Evolutionary conservation across 2,113 vertebrate genomes (phyloP).

Genomic region (Hypanus sabinus): DNA sequence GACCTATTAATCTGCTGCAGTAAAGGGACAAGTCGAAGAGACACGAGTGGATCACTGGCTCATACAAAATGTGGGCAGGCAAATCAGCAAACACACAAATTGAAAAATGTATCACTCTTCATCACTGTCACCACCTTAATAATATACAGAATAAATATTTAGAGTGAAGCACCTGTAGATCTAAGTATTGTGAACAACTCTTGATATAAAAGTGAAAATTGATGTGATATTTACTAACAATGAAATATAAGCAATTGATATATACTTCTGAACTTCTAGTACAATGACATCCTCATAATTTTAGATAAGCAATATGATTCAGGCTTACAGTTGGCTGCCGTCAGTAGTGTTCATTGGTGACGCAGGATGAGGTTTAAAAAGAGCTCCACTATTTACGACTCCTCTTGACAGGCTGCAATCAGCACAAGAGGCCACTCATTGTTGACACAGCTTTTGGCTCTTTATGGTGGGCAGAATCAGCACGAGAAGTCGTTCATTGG

Average conservation of each 20-base stretch:
- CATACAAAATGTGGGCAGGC: too few species aligned
- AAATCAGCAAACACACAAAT: neutral
- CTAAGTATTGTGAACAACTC: neutral
- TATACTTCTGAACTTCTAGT: neutral
- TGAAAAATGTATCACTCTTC: neutral
- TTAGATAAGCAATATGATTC: neutral
- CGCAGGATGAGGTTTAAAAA: too few species aligned
- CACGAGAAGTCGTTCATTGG: too few species aligned
- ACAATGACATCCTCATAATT: neutral
- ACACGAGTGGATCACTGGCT: too few species aligned
- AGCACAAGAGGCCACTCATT: too few species aligned
- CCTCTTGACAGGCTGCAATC: too few species aligned
- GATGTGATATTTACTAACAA: conserved; percentile 11
- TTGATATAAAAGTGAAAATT: conserved; percentile 19
- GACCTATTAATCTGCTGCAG: neutral
- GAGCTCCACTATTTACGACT: too few species aligned
- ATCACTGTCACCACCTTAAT: neutral
- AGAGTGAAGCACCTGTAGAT: neutral
- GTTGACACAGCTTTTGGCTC: too few species aligned
- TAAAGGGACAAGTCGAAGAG: neutral
- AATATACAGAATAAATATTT: neutral
- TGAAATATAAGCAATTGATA: neutral
- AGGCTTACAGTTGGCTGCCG: neutral
- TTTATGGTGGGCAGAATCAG: too few species aligned
- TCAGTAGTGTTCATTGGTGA: too few species aligned